phyloP scores from a whole-genome alignment of 2,888 invertebrate species.

The Euproctis similis region DNA sequence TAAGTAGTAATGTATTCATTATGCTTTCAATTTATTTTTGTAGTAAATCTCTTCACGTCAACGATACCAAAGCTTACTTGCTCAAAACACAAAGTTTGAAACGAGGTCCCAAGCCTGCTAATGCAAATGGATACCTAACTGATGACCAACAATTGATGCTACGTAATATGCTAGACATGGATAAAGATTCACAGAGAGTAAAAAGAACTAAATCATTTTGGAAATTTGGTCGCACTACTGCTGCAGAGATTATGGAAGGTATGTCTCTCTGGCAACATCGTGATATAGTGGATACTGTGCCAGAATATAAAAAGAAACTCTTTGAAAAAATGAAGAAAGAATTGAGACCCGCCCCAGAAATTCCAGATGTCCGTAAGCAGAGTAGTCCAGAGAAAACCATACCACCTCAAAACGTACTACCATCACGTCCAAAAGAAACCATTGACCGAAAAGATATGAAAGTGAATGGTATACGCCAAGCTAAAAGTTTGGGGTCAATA shows the following conservation, averaged over 20 bases:
- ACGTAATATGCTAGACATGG: conserved; percentile 69
- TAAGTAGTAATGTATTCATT: conserved; percentile 34
- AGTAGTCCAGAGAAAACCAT: conserved; percentile 40
- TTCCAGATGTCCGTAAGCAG: conserved; percentile 49
- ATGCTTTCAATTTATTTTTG: conserved; percentile 42
- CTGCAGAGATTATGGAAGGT: conserved; percentile 86
- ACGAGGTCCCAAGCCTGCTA: conserved; percentile 51
- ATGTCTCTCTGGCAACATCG: conserved; percentile 92
- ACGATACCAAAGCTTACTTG: conserved; percentile 56
- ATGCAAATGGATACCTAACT: conserved; percentile 66
- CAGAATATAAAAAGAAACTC: conserved; percentile 69
- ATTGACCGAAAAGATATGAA: conserved; percentile 67
- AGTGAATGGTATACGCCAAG: conserved; percentile 62
- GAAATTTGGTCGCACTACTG: conserved; percentile 84
- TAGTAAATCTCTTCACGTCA: conserved; percentile 63
- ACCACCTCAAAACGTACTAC: conserved; percentile 37
- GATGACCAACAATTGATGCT: conserved; percentile 73
- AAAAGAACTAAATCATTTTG: conserved; percentile 91
- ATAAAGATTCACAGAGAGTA: conserved; percentile 79
- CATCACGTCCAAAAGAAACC: conserved; percentile 52
- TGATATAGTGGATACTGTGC: conserved; percentile 84
- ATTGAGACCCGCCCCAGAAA: conserved; percentile 56
- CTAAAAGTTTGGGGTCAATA: conserved; percentile 65
- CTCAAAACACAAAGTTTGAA: conserved; percentile 69
- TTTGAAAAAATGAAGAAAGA: conserved; percentile 65